Evolutionary conservation across 2,797 vertebrate species (phyloP).

Genomic region (Melopsittacus undulatus): DNA sequence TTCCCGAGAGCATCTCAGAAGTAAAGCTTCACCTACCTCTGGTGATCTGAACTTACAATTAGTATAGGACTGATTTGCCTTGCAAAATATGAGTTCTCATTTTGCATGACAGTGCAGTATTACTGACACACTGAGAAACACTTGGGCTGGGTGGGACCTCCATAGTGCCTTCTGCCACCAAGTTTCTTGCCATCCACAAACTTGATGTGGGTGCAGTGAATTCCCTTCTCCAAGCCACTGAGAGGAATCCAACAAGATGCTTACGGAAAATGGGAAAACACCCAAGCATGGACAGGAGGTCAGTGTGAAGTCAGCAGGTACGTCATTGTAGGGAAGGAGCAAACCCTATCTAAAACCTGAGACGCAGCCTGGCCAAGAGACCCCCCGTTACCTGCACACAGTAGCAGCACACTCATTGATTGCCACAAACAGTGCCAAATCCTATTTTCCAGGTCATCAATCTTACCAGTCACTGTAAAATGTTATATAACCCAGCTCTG

Average conservation of each 20-base stretch:
- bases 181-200: neutral
- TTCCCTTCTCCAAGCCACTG: neutral
- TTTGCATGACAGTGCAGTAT: neutral
- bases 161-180: rapidly evolving
- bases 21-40: neutral
- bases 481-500: slow-evolving; percentile 30
- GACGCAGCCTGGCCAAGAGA: neutral
- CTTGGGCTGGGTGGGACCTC: neutral
- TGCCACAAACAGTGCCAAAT: slow-evolving; percentile 13
- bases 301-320: neutral
- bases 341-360: neutral
- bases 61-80: neutral
- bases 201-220: neutral
- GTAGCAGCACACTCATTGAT: neutral
- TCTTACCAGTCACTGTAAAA: slow-evolving; percentile 51
- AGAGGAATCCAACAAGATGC: neutral
- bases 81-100: neutral
- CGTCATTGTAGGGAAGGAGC: neutral
- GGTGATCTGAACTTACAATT: neutral
- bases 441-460: slow-evolving; percentile 67
- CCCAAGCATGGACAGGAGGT: neutral
- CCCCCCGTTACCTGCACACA: neutral
- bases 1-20: neutral
- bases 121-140: neutral
- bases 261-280: neutral